Evolutionary conservation across 2,888 invertebrate species (phyloP), one percentile per base, ranked within the genome.

Genomic region (Mimas tiliae): DNA sequence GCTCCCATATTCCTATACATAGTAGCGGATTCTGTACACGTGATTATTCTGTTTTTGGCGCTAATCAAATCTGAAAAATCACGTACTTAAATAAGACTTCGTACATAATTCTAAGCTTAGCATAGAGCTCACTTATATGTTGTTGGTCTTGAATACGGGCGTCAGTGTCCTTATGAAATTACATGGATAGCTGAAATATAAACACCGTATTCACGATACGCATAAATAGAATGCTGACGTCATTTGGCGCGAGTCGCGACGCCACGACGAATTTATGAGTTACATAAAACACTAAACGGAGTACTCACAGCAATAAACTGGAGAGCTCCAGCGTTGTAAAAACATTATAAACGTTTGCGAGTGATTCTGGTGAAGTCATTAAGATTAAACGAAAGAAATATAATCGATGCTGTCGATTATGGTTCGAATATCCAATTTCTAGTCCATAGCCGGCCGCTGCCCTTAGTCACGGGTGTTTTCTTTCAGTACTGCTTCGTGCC

Each of bases 261-360:
- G 58, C 58, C 42, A n/a, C 58, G 58, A 58, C 42, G 42, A 42
- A 58, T 58, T 58, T 58, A 58, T 38, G 58, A 58, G 58, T 58
- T 58, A 58, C 38, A 58, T 58, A 58, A 58, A 58, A 58, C 42
- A 42, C 42, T 58, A 58, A 58, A 58, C 19, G 42, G 58, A 42
- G 38, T 58, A 58, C 42, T 38, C 58, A 21, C 42, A 21, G 58
- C 42, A 38, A 42, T 58, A 58, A 58, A 58, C 58, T 42, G 58
- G 19, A 58, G 58, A 42, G 55, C 19, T 34, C 55, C 16, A 38
- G 58, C 12, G 55, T 6, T 58, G 19, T 58, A 58, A 58, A 52
- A 58, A 42, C 42, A 19, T 42, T 19, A 58, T 58, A 42, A 58
- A 38, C 38, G 42, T 42, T 58, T 58, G 14, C 42, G 42, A 58